Percentiles rank a stretch among this genome's conserved stretches.
Evolutionary conservation across 2,797 vertebrate genomes (phyloP).

Genomic region (Orestias chungarensis): DNA sequence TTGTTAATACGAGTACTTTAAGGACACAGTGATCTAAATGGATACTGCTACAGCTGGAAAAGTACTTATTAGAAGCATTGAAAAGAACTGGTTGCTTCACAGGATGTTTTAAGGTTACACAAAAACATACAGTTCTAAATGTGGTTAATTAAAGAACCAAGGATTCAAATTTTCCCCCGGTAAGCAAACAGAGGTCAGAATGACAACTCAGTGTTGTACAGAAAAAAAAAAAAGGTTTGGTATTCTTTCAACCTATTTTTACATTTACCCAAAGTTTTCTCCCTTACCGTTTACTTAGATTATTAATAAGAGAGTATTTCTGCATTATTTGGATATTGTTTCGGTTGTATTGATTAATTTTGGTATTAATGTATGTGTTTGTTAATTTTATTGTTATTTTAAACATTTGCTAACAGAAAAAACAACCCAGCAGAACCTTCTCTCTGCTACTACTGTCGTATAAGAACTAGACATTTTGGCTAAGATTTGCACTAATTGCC

Average conservation of each 20-base stretch:
- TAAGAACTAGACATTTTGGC: not conserved
- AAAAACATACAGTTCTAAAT: not conserved
- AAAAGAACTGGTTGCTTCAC: slow-evolving; percentile 18
- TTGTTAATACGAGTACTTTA: slow-evolving; percentile 47
- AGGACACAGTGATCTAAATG: slow-evolving; percentile 30
- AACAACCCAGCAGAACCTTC: too few relatives aligned
- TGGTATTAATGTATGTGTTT: not conserved
- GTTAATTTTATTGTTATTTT: not conserved
- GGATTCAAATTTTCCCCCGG: not conserved
- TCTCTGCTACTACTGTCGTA: not conserved
- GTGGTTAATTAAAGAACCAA: not conserved
- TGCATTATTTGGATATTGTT: not conserved
- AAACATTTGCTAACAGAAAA: not conserved
- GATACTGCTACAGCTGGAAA: slow-evolving; percentile 7
- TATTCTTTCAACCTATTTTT: not conserved
- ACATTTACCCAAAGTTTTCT: not conserved
- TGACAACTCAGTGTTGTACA: not conserved
- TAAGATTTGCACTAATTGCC: not conserved
- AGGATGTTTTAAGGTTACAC: not conserved
- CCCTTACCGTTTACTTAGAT: not conserved
- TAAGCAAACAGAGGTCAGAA: not conserved
- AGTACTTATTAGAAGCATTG: slow-evolving; percentile 7
- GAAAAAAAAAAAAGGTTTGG: not conserved
- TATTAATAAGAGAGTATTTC: not conserved
- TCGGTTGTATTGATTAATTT: not conserved